These are phyloP conservation scores for Puma concolor DNA, from an alignment of 2,113 vertebrate genomes.

Conservation along the genomic window DNA sequence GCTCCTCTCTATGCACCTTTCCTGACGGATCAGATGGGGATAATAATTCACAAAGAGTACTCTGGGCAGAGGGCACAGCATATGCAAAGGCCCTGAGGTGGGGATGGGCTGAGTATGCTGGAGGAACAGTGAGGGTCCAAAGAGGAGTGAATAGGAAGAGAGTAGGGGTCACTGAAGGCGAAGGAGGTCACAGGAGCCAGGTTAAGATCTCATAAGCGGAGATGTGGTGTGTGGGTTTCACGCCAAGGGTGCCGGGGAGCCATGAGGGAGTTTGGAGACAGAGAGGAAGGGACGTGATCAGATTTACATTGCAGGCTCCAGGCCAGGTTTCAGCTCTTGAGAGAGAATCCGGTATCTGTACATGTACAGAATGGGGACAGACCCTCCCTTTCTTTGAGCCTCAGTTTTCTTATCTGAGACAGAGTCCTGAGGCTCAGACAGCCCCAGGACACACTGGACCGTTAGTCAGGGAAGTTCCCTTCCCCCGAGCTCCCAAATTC, in stretches of 20 bases:
- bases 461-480: background rate
- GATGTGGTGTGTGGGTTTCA: background rate
- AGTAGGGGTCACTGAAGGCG: background rate
- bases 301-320: background rate
- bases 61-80: too few species aligned
- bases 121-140: background rate
- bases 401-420: background rate
- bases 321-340: background rate
- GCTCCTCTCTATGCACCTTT: background rate
- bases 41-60: background rate
- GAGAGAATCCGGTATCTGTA: background rate
- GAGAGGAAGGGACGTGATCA: background rate
- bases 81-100: background rate
- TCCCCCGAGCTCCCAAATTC: background rate
- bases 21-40: background rate
- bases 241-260: background rate
- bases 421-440: background rate
- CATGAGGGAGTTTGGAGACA: background rate
- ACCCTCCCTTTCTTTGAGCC: background rate
- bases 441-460: background rate
- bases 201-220: background rate
- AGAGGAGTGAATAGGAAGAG: background rate
- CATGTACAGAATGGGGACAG: background rate
- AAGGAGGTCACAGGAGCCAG: background rate
- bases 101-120: background rate